These are phyloP conservation scores for Apodemia duryi DNA, from an alignment of 2,888 invertebrate genomes.

Conservation along the genomic window DNA sequence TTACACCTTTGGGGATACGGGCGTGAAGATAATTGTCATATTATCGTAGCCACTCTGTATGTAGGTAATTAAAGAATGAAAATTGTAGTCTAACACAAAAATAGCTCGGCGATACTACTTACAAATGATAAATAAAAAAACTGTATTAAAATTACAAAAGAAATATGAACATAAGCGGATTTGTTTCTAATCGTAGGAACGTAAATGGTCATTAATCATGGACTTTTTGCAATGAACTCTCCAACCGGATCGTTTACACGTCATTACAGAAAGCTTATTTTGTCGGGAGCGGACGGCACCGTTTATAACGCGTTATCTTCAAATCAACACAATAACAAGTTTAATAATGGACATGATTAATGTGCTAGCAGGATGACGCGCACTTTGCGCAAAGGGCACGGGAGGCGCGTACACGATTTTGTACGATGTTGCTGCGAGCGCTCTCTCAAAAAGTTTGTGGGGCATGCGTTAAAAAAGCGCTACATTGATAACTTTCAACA, in stretches of 20 bases:
- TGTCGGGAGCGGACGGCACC: constrained; percentile 72
- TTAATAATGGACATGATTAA: constrained; percentile 77
- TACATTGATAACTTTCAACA: not conserved
- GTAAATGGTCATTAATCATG: constrained; percentile 59
- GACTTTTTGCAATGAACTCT: constrained; percentile 51
- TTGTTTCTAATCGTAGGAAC: constrained; percentile 41
- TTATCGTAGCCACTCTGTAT: too few relatives aligned
- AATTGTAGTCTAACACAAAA: not conserved
- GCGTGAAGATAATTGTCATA: too few relatives aligned
- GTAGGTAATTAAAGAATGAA: too few relatives aligned
- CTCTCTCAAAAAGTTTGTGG: not conserved
- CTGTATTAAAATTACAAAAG: constrained; percentile 15
- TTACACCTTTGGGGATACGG: too few relatives aligned
- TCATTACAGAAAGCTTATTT: constrained; percentile 74
- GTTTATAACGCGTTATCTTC: constrained; percentile 78
- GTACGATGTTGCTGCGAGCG: constrained; percentile 6
- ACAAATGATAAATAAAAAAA: not conserved
- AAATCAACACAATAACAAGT: constrained; percentile 77
- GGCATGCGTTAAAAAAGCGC: not conserved
- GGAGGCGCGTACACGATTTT: constrained; percentile 63
- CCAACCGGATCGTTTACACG: constrained; percentile 62
- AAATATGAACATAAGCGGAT: constrained; percentile 42
- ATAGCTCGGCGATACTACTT: not conserved
- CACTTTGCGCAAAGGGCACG: constrained; percentile 58
- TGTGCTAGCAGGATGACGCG: constrained; percentile 76